These are phyloP conservation scores for Nematopogon swammerdamellus DNA, from an alignment of 2,888 invertebrate species.

Conservation along the genomic window DNA sequence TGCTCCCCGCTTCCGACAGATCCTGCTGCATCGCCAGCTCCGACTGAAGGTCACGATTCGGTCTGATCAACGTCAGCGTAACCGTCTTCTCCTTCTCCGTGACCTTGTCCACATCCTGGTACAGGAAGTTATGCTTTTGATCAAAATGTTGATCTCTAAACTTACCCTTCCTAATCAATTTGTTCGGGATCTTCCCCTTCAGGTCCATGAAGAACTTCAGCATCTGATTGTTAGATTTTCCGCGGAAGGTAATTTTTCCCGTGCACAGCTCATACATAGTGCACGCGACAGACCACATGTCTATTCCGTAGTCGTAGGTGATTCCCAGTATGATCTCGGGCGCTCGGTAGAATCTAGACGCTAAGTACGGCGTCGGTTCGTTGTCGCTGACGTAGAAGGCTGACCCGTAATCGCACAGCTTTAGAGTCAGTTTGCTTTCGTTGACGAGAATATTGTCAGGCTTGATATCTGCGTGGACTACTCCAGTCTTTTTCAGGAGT, in stretches of 20 bases:
- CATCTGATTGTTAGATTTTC: slow-evolving; percentile 98
- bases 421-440: slow-evolving; percentile 92
- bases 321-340: slow-evolving; percentile 98
- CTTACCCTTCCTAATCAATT: slow-evolving; percentile 85
- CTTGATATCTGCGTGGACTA: slow-evolving; percentile 98
- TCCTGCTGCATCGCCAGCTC: slow-evolving; percentile 82
- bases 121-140: slow-evolving; percentile 90
- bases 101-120: slow-evolving; percentile 95
- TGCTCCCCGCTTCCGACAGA: slow-evolving; percentile 76
- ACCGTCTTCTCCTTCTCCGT: slow-evolving; percentile 96
- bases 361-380: slow-evolving; percentile 97
- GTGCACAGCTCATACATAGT: slow-evolving; percentile 97
- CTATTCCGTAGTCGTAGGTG: slow-evolving; percentile 92
- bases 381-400: slow-evolving; percentile 90
- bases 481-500: slow-evolving; percentile 88
- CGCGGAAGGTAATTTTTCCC: slow-evolving; percentile 95
- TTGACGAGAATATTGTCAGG: slow-evolving; percentile 99
- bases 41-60: slow-evolving; percentile 78
- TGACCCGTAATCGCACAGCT: slow-evolving; percentile 98
- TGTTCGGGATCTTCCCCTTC: slow-evolving; percentile 96
- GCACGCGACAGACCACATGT: slow-evolving; percentile 98
- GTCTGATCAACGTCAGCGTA: slow-evolving; percentile 80
- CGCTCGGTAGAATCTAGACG: slow-evolving; percentile 96
- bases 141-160: slow-evolving; percentile 98
- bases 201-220: slow-evolving; percentile 97